These are phyloP conservation scores for Pterois miles DNA, from an alignment of 2,797 vertebrate genomes.

Conservation along the genomic window DNA sequence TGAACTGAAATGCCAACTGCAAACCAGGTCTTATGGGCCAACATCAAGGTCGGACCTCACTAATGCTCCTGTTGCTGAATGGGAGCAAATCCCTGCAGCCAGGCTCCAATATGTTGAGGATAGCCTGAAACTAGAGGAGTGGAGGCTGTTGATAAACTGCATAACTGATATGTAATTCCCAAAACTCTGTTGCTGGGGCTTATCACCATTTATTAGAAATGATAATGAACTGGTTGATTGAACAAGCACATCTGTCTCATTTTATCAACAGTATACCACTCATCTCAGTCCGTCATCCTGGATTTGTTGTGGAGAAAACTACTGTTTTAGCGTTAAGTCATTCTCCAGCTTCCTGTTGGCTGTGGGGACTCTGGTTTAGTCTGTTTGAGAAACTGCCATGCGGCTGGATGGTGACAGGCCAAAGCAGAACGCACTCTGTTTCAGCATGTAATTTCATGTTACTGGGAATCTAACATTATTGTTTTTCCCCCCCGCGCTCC, in stretches of 20 bases:
- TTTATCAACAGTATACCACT: background rate
- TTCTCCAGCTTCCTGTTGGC: constrained; percentile 45
- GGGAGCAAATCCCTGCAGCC: background rate
- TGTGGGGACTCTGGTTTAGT: constrained; percentile 62
- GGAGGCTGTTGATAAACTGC: background rate
- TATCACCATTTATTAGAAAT: constrained; percentile 20
- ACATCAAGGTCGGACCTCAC: background rate
- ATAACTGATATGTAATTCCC: background rate
- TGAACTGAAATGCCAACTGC: too few species aligned
- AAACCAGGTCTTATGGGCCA: background rate
- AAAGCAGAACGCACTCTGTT: constrained; percentile 81
- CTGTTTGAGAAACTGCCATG: constrained; percentile 74
- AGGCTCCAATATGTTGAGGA: background rate
- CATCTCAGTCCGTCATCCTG: constrained; percentile 14
- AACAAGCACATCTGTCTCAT: background rate
- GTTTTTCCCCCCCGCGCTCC: constrained; percentile 76
- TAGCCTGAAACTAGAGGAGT: background rate
- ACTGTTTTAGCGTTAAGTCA: constrained; percentile 35
- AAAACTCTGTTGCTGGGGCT: background rate
- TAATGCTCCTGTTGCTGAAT: background rate
- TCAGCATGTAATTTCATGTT: constrained; percentile 86
- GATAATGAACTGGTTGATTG: constrained; percentile 13
- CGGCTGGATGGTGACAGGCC: constrained; percentile 80
- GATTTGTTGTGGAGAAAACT: constrained; percentile 28
- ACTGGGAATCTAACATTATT: constrained; percentile 87